These are phyloP conservation scores for Catharus fuscescens DNA, from an alignment of 2,113 vertebrate genomes.

Conservation along the genomic window DNA sequence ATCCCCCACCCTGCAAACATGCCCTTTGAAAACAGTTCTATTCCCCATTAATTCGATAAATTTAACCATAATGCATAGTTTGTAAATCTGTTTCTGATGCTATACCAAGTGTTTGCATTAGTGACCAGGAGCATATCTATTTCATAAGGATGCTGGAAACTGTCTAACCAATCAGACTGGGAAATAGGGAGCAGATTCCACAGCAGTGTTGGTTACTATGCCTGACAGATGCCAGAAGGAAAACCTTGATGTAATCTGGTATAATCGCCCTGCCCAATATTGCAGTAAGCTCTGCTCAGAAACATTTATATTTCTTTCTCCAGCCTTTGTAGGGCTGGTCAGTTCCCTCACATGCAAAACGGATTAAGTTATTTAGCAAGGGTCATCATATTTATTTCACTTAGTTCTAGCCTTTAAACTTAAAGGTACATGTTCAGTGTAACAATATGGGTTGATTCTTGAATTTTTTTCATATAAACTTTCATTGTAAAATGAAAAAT, in stretches of 20 bases:
- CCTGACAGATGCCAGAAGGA: conserved; percentile 58
- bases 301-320: background rate
- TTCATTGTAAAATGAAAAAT: background rate
- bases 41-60: background rate
- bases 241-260: conserved; percentile 50
- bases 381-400: background rate
- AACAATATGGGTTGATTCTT: background rate
- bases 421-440: background rate
- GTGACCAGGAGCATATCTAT: background rate
- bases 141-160: background rate
- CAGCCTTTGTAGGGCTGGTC: background rate
- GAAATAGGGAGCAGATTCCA: background rate
- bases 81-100: background rate
- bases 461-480: background rate
- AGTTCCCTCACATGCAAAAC: background rate
- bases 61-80: background rate
- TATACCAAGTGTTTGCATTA: background rate
- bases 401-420: background rate
- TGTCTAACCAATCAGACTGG: background rate
- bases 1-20: background rate
- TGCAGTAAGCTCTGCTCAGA: background rate
- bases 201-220: conserved; percentile 23
- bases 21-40: background rate
- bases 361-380: background rate
- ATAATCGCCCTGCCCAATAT: conserved; percentile 7